phyloP scores from a whole-genome alignment of 2,888 invertebrate genomes.

The Steinernema scapterisci region DNA sequence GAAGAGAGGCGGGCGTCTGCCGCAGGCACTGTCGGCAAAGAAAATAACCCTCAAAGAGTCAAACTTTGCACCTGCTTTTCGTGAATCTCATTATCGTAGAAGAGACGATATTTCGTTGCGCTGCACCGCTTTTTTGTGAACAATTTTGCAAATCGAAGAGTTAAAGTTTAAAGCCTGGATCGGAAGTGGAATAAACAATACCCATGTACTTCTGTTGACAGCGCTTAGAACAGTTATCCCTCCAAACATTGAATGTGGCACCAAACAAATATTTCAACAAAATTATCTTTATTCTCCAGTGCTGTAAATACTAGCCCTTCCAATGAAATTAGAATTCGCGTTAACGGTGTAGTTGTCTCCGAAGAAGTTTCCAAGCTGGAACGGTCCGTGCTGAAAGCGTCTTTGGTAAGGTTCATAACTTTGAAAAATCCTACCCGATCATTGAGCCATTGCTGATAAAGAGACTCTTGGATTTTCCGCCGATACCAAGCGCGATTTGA shows the following conservation, averaged over 20 bases:
- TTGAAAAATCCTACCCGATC: slow-evolving; percentile 3
- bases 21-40: too few species aligned
- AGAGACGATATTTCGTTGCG: not conserved
- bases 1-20: too few species aligned
- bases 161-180: too few species aligned
- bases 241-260: too few species aligned
- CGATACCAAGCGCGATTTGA: slow-evolving; percentile 32
- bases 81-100: not conserved
- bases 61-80: too few species aligned
- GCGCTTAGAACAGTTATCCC: too few species aligned
- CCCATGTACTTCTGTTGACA: too few species aligned
- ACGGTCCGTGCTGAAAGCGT: slow-evolving; percentile 27
- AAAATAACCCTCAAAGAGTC: too few species aligned
- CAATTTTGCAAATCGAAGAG: too few species aligned
- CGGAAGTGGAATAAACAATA: too few species aligned
- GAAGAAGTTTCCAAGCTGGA: slow-evolving; percentile 33
- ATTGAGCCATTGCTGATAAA: not conserved
- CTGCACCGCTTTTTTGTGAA: not conserved
- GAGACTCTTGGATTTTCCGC: slow-evolving; percentile 23
- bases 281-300: slow-evolving; percentile 4
- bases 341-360: slow-evolving; percentile 36
- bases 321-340: slow-evolving; percentile 30
- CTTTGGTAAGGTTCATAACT: not conserved
- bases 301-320: slow-evolving; percentile 25
- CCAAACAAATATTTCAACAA: not conserved